Evolutionary conservation across 2,113 vertebrate genomes (phyloP), one percentile per base, ranked within the genome.

Genomic region (Entomyzon cyanotis): DNA sequence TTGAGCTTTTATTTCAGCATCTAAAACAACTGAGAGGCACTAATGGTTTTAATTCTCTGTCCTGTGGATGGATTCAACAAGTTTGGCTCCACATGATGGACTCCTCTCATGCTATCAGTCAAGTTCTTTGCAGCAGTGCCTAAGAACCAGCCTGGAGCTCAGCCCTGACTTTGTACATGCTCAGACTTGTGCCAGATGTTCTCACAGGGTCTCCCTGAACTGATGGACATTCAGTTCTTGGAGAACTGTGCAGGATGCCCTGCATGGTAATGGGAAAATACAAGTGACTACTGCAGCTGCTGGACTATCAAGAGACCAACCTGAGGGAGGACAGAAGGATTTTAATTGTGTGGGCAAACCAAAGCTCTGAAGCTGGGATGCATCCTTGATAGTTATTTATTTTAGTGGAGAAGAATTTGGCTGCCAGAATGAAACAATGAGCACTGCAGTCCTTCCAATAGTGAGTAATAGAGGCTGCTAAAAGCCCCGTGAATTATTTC

Each of bases 341-440:
- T 89, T 84, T 21, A 62, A 39, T 47, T 82, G 33, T 3, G 11
- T 27, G 33, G 73, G 28, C 39, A 87, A 74, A 74, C 39, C 30
- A 44, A 70, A 47, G 21, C 39, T 78, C 64, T 86, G 86, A 67
- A 78, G 31, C 27, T 75, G 69, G 11, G 64, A 31, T 71, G 9
- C 39, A 49, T 75, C 60, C 69, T 64, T 89, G 56, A 25, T 78
- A 52, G 44, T 50, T 67, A 56, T 81, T 94, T 74, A 64, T 49
- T 78, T 91, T 58, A 75, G 59, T 70, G 67, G 11, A 73, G 74
- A 73, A 76, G 35, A 30, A 28, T 84, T 78, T 88, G 60, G 33
- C 64, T 81, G 76, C 55, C 76, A 89, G 68, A 94, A 89, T 11
- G 56, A 75, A 92, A 93, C 79, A 92, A 74, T 44, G 76, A 88